Evolutionary conservation across 2,113 vertebrate genomes (phyloP), one percentile per base, ranked within the genome.

Genomic region (Python bivittatus): DNA sequence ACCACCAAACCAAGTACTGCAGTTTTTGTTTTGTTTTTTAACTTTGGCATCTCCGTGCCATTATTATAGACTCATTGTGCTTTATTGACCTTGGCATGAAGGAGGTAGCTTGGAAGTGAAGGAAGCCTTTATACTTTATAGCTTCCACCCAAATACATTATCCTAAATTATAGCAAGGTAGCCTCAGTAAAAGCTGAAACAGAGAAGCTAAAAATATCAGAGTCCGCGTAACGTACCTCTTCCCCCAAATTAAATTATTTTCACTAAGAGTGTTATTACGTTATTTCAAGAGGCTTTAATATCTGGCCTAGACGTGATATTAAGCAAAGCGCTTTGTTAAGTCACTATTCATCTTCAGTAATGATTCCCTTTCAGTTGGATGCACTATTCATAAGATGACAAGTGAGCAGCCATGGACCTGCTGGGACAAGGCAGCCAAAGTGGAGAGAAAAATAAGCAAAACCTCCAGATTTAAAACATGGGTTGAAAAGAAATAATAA

Each of bases 41-140:
- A 88, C 25, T 93, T 48, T 88, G 68, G 0, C 88, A 42, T 54
- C 1, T 86, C n/a, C 22, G 23, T 93, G 10, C 79, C 52, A 54
- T 85, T 91, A 91, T 93, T 88, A 91, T 23, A 94, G 94, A 91
- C 33, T 44, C 29, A 90, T 22, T 42, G 87, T 64, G 53, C 25
- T 92, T 94, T 93, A 92, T n/a, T 93, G 93, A 88, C 92, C 90
- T 95, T 61, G 84, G 68, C 48, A 72, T 61, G 23, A 94, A 91
- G 29, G 60, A 64, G n/a, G 64, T 87, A 85, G 11, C 92, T 93
- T 72, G 10, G 29, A 93, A 90, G 4, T 38, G 22, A 93, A 91
- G 86, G 64, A 92, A 93, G 3, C 44, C 13, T 92, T 93, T 42
- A 17, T 90, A 88, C 68, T 91, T 96, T 93, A 94, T 90, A 94